These are phyloP conservation scores for Porites divaricata DNA, from an alignment of 92 coral and sea anemone genomes.

Conservation along the genomic window DNA sequence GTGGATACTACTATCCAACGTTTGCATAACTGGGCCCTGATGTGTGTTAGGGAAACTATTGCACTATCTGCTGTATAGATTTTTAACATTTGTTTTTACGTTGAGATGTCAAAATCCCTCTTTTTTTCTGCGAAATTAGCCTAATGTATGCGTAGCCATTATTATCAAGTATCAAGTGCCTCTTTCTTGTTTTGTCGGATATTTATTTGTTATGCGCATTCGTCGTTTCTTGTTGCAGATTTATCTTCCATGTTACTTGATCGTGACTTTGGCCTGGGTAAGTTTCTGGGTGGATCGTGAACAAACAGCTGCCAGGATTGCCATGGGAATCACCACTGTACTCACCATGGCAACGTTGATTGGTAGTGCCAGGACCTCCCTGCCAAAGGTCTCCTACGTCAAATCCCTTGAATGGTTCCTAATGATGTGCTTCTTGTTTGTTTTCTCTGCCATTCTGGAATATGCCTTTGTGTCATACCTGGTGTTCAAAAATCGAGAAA, in stretches of 20 bases:
- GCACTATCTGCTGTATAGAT: too few species aligned
- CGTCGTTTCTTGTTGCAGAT: conserved; percentile 46
- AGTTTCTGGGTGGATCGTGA: conserved; percentile 97
- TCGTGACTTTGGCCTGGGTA: conserved; percentile 88
- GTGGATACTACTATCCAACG: too few species aligned
- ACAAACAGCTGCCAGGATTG: conserved; percentile 90
- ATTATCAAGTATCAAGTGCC: too few species aligned
- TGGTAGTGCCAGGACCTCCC: conserved; percentile 86
- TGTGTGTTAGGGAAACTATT: too few species aligned
- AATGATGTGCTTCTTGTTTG: conserved; percentile 91
- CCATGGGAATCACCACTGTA: conserved; percentile 94
- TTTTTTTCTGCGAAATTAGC: too few species aligned
- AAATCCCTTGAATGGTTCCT: conserved; percentile 86
- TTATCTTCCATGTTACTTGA: conserved; percentile 82
- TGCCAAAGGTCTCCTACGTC: conserved; percentile 90
- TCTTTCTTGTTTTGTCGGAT: too few species aligned
- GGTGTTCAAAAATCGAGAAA: conserved; percentile 80
- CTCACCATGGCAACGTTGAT: conserved; percentile 95
- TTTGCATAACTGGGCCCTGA: too few species aligned
- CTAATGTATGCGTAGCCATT: too few species aligned
- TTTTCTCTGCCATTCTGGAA: conserved; percentile 88
- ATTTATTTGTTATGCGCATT: too few species aligned
- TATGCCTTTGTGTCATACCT: conserved; percentile 86
- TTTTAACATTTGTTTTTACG: too few species aligned
- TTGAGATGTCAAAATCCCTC: too few species aligned